phyloP scores from a whole-genome alignment of 2,797 vertebrate species.

The Pseudocheirus occidentalis region DNA sequence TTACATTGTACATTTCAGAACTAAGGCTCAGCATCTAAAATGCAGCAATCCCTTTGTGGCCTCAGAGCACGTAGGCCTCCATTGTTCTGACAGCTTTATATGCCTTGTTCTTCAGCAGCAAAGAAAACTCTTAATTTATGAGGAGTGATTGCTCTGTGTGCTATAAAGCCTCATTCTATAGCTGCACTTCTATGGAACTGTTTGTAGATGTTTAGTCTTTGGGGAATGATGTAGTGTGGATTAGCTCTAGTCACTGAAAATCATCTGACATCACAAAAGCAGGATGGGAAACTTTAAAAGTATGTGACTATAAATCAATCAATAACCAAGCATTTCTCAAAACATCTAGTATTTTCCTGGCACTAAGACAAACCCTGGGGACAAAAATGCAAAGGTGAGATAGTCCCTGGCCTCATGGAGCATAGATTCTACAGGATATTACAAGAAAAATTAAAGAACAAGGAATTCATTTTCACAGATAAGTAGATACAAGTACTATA shows the following conservation, averaged over 20 bases:
- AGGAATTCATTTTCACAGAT: background rate
- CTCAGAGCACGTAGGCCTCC: background rate
- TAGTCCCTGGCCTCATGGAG: background rate
- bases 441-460: background rate
- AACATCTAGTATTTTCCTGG: background rate
- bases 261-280: background rate
- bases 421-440: background rate
- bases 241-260: background rate
- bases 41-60: background rate
- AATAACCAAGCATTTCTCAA: background rate
- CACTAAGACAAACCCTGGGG: background rate
- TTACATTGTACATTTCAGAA: conserved; percentile 39
- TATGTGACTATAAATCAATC: background rate
- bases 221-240: background rate
- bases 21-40: background rate
- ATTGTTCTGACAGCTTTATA: background rate
- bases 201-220: background rate
- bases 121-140: conserved; percentile 19
- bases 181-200: background rate
- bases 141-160: background rate
- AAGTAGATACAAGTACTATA: background rate
- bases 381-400: background rate
- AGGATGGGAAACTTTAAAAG: background rate
- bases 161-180: background rate
- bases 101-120: background rate